A percentile compares a stretch with the other conserved stretches of the same genome.
Conservation (phyloP, 2,113 vertebrate genomes). For the Marmota monax region DNA sequence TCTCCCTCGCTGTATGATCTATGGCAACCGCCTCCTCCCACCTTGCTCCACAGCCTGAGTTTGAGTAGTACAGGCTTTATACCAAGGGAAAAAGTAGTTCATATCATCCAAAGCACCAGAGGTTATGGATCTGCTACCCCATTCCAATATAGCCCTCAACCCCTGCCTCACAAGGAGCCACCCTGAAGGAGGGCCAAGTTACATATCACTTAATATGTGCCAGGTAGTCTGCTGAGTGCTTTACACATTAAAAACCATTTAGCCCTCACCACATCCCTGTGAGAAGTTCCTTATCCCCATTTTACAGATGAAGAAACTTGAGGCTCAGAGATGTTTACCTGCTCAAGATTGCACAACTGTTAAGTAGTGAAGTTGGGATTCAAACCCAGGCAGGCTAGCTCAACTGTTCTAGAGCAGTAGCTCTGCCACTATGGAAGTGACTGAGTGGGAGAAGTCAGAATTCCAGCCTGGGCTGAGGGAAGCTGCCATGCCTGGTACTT, state of each 20-base stretch:
- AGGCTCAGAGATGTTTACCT: constrained; percentile 49
- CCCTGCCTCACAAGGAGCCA: not conserved
- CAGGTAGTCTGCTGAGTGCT: not conserved
- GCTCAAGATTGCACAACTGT: not conserved
- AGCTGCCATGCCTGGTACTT: not conserved
- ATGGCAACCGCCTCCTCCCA: constrained; percentile 18
- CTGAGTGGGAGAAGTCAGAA: not conserved
- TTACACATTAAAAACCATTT: not conserved
- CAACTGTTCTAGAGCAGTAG: not conserved
- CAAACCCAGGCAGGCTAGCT: not conserved
- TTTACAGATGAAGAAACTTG: constrained; percentile 49
- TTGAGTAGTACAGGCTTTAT: not conserved
- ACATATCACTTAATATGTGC: not conserved
- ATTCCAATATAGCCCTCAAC: not conserved
- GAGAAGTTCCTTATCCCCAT: not conserved
- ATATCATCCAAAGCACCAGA: not conserved
- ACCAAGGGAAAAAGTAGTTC: constrained; percentile 5
- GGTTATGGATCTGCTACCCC: not conserved
- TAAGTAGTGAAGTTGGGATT: not conserved
- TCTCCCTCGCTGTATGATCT: constrained; percentile 67
- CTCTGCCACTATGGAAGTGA: not conserved
- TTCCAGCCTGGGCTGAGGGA: not conserved
- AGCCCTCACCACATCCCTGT: not conserved
- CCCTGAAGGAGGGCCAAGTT: not conserved
- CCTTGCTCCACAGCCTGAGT: not conserved